Evolutionary conservation across 2,113 vertebrate species (phyloP).

Genomic region (Mesitornis unicolor): DNA sequence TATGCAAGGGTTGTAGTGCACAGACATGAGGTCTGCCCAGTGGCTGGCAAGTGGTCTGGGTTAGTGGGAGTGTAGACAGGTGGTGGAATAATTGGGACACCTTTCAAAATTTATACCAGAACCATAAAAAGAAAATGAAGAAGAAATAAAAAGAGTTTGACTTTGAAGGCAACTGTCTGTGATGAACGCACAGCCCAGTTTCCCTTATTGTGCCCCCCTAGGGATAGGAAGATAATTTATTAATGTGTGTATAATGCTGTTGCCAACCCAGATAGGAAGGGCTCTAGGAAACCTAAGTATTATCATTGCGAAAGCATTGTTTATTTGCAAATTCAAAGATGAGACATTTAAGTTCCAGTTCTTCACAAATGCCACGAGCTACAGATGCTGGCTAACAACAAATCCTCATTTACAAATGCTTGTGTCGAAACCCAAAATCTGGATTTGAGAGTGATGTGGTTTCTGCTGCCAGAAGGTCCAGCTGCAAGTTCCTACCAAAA

Average conservation of each 20-base stretch:
- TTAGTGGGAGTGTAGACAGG: background rate
- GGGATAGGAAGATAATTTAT: background rate
- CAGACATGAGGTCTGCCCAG: background rate
- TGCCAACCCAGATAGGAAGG: background rate
- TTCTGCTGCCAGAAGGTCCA: background rate
- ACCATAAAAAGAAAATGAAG: too few relatives aligned
- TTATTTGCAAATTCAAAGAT: background rate
- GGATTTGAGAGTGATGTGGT: background rate
- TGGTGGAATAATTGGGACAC: background rate
- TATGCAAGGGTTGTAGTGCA: background rate
- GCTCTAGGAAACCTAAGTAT: background rate
- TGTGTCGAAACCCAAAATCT: background rate
- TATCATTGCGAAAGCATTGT: background rate
- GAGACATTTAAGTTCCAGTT: background rate
- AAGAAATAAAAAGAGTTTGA: background rate
- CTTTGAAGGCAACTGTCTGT: background rate
- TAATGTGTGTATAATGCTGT: background rate
- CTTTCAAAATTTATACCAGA: background rate
- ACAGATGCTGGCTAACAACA: background rate
- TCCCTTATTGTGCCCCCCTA: background rate
- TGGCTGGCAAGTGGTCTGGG: background rate
- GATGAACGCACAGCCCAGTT: background rate
- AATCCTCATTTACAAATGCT: background rate
- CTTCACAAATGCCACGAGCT: background rate
- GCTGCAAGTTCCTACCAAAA: slow-evolving; percentile 4